These are phyloP conservation scores for Alexandromys fortis DNA, from an alignment of 2,113 vertebrate species.

Conservation along the genomic window DNA sequence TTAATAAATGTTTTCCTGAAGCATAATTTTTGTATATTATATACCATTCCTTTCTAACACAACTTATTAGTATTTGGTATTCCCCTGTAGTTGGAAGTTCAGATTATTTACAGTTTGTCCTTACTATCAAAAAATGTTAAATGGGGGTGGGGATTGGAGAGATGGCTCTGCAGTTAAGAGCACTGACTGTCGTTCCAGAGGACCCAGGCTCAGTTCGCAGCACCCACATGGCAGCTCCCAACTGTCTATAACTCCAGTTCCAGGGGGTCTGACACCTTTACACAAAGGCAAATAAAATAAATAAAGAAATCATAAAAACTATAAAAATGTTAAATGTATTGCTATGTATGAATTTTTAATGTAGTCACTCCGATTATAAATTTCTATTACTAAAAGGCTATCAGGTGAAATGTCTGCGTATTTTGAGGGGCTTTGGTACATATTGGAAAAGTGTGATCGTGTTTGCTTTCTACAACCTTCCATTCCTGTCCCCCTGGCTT, in stretches of 20 bases:
- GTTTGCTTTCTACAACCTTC: background rate
- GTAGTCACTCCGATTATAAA: background rate
- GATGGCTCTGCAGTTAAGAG: too few relatives aligned
- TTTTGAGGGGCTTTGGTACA: background rate
- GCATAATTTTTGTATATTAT: background rate
- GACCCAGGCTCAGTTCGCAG: too few relatives aligned
- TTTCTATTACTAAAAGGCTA: background rate
- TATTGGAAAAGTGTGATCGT: background rate
- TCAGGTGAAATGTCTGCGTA: background rate
- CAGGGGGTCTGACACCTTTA: too few relatives aligned
- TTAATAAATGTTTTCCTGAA: conserved; percentile 22
- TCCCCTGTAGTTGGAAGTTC: background rate
- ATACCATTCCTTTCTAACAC: conserved; percentile 1
- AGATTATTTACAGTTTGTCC: conserved; percentile 21
- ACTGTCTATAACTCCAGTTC: too few relatives aligned
- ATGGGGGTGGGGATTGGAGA: too few relatives aligned
- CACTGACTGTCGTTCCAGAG: too few relatives aligned
- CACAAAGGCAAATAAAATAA: too few relatives aligned
- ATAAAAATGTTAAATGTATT: background rate
- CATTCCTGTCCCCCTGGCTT: background rate
- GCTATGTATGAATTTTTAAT: background rate
- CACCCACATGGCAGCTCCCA: too few relatives aligned
- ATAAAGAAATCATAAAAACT: too few relatives aligned
- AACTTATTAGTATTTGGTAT: conserved; percentile 40
- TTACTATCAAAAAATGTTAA: background rate